A percentile compares a stretch with the other conserved stretches of the same genome.
Evolutionary conservation across 2,113 vertebrate species (phyloP).

Genomic region (Tychaedon coryphoeus): DNA sequence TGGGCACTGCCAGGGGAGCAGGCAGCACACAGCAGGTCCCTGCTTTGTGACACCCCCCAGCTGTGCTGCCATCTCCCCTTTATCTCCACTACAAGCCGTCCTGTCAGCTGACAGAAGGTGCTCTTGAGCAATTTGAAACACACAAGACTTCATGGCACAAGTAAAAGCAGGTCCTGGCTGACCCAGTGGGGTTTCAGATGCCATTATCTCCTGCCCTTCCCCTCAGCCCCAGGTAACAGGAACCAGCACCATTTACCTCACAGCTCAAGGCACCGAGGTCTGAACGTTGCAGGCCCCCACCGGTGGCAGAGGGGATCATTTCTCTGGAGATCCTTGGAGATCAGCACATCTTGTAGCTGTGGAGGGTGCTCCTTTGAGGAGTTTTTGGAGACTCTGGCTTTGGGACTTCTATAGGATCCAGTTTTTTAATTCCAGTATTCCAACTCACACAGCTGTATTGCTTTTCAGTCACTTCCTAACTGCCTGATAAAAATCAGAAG

Average conservation of each 20-base stretch:
- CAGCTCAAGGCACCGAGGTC: fast-evolving
- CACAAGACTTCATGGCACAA: fast-evolving
- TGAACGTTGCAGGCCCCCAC: fast-evolving
- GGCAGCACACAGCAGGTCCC: fast-evolving
- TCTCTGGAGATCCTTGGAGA: not conserved
- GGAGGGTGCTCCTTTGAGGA: not conserved
- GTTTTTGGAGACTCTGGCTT: not conserved
- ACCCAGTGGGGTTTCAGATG: fast-evolving
- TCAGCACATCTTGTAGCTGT: not conserved
- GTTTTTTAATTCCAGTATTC: not conserved
- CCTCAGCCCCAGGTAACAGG: fast-evolving
- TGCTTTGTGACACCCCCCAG: not conserved
- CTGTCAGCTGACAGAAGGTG: fast-evolving
- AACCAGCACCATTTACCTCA: not conserved
- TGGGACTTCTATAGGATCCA: not conserved
- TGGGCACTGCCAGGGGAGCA: not conserved
- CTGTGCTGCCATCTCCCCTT: not conserved
- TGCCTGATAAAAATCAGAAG: not conserved
- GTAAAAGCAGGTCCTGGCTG: not conserved
- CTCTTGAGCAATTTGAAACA: not conserved
- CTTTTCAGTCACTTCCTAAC: not conserved
- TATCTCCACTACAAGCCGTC: not conserved
- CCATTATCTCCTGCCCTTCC: not conserved
- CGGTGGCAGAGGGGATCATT: fast-evolving
- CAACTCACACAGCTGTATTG: not conserved